Evolutionary conservation across 2,888 invertebrate species (phyloP), one percentile per base, ranked within the genome.

Genomic region (Opisthograptis luteolata): DNA sequence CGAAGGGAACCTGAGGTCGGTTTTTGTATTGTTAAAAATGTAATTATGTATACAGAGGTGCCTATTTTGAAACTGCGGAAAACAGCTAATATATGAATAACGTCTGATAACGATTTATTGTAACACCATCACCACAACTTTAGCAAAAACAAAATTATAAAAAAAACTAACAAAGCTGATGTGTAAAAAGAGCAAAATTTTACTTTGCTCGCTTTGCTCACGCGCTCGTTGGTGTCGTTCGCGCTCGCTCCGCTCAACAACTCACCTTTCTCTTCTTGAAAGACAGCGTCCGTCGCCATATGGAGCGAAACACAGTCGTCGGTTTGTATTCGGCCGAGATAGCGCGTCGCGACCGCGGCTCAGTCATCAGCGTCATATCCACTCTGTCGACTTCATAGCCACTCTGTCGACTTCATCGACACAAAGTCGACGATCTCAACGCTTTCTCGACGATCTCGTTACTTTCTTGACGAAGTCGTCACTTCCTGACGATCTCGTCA

Each of bases 301-400:
- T 73, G 52, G 86, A 73, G 41, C 87, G 70, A 10, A 90, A 62
- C 41, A 90, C 70, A 19, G 73, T 73, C 2, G 73, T 66, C 0
- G 87, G 81, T 54, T 81, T 84, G 66, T 76, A 82, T 7, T 78
- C 71, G 39, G 28, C 15, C 12, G 42, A 46, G 20, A 45, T 41
- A 4, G 41, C 13, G 25, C 76, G 69, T 55, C 82, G 76, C 55
- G 76, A 46, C 35, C 78, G 79, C 75, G 79, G 74, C 65, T 87
- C 89, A 54, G 70, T 87, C 87, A 86, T 88, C 68, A 88, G 82
- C 75, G 85, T 84, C 88, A 88, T 87, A n/a, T n/a, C n/a, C 65
- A 76, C 80, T 64, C 45, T 51, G 36, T 20, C 19, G 42, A 53
- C 62, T 45, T 32, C 55, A 48, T 59, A 17, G 24, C 24, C 42